Evolutionary conservation across 2,113 vertebrate species (phyloP).

Genomic region (Ia io): DNA sequence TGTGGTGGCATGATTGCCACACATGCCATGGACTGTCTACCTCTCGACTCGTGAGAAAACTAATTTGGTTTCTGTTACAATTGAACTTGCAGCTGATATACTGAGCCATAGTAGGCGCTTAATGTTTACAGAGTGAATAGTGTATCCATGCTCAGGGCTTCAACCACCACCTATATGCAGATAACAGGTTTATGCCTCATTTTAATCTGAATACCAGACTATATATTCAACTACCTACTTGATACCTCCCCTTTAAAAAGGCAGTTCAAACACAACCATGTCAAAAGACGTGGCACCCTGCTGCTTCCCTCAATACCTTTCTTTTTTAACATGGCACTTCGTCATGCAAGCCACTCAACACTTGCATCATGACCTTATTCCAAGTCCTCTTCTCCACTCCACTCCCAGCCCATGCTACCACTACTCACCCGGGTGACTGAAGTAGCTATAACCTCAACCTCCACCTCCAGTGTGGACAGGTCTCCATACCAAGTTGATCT

Average conservation of each 20-base stretch:
- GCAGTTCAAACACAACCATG: neutral
- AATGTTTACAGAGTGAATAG: neutral
- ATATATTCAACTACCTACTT: neutral
- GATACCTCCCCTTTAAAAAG: neutral
- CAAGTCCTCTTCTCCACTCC: neutral
- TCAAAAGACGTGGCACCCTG: neutral
- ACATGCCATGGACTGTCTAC: neutral
- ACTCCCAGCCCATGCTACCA: neutral
- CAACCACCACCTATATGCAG: neutral
- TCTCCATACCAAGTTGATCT: neutral
- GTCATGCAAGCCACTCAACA: neutral
- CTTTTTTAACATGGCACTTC: conserved; percentile 2
- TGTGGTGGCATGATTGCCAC: neutral
- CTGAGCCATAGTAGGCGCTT: neutral
- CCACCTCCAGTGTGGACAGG: neutral
- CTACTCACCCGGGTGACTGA: neutral
- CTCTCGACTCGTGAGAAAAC: neutral
- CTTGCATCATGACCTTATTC: neutral
- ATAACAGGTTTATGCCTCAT: neutral
- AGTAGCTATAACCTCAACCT: neutral
- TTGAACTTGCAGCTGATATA: neutral
- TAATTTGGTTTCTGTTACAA: conserved; percentile 5
- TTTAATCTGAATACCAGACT: neutral
- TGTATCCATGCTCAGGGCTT: neutral
- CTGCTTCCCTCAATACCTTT: neutral